Evolutionary conservation across 2,113 vertebrate species (phyloP).

Genomic region (Campylomormyrus numenius): DNA sequence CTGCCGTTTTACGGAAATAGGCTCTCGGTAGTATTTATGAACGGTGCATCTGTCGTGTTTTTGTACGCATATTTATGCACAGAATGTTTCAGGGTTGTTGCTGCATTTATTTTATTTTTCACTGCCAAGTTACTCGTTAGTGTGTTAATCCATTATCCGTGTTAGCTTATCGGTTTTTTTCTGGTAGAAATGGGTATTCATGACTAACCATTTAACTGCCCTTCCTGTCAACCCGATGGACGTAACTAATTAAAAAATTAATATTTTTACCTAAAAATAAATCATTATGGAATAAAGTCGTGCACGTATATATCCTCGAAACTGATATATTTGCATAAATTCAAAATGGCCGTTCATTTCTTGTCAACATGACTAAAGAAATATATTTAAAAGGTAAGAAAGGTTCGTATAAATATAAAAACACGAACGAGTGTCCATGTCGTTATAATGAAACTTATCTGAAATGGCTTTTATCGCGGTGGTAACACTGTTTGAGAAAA

Average conservation of each 20-base stretch:
- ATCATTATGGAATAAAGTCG: neutral
- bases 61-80: neutral
- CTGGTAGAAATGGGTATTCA: neutral
- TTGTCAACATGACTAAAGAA: neutral
- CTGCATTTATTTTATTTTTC: neutral
- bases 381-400: neutral
- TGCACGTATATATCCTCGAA: neutral
- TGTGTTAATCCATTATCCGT: neutral
- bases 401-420: neutral
- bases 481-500: neutral
- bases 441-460: neutral
- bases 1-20: constrained; percentile 10
- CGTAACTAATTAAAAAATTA: neutral
- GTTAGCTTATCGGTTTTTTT: neutral
- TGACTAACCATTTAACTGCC: neutral
- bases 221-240: neutral
- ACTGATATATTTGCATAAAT: constrained; percentile 15
- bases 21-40: neutral
- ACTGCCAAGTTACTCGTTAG: neutral
- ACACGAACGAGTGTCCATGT: neutral
- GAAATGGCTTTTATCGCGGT: neutral
- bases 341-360: constrained; percentile 12
- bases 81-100: neutral
- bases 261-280: neutral
- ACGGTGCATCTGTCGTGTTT: neutral